These are phyloP conservation scores for Sebastes flavidus DNA, from an alignment of 2,797 vertebrate genomes.

Conservation along the genomic window DNA sequence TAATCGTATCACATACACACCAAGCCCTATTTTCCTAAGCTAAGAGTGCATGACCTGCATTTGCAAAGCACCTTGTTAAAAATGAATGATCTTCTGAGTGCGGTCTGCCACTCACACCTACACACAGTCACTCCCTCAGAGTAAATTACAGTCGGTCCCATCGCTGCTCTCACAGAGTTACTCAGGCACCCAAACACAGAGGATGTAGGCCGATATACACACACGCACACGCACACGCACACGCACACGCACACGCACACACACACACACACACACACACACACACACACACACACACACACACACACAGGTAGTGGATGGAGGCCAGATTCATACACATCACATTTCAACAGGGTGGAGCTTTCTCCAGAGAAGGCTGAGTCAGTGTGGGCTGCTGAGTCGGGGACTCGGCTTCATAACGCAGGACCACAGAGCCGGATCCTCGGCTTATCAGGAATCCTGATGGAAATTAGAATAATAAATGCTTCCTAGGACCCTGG, in stretches of 20 bases:
- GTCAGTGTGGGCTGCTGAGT: constrained; percentile 38
- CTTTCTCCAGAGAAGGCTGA: constrained; percentile 31
- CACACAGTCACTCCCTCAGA: constrained; percentile 6
- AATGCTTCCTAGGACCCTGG: neutral
- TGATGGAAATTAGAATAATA: constrained; percentile 49
- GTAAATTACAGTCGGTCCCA: constrained; percentile 30
- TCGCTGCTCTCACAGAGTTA: constrained; percentile 8
- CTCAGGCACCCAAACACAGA: constrained; percentile 20
- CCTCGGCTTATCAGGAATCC: neutral
- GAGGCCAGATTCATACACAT: constrained; percentile 18
- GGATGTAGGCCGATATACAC: neutral
- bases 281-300: too few species aligned
- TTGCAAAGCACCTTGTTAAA: constrained; percentile 72
- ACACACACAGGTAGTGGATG: constrained; percentile 25
- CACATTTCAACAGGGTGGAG: constrained; percentile 36
- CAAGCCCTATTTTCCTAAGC: neutral
- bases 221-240: neutral
- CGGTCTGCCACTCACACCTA: constrained; percentile 28
- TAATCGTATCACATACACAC: constrained; percentile 39
- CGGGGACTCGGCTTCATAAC: constrained; percentile 21
- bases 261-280: too few species aligned
- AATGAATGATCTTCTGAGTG: constrained; percentile 73
- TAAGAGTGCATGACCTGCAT: constrained; percentile 71
- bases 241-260: constrained; percentile 4
- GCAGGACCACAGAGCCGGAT: constrained; percentile 2